Evolutionary conservation across 2,888 invertebrate species (phyloP), one percentile per base, ranked within the genome.

Genomic region (Conops quadrifasciatus): DNA sequence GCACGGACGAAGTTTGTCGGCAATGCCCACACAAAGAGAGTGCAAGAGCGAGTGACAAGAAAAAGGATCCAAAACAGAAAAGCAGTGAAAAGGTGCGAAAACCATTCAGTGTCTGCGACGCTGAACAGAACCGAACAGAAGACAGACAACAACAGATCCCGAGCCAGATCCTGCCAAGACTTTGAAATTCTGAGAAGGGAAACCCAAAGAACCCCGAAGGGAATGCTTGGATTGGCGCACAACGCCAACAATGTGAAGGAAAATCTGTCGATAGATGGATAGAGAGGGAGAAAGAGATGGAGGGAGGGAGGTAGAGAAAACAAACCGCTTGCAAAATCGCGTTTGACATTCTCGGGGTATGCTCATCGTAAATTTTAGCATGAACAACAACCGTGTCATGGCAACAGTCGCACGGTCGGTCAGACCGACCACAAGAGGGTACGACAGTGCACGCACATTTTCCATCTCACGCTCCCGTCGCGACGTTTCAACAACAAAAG

Each of bases 91-190:
- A 53, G 19, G 53, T 53, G 53, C 19, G 19, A 19, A 53, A 53
- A 21, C 24, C 19, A 11, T 53, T 19, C 53, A 11, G 45, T 13
- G 5, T 5, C 45, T 43, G 45, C 45, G n/a, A n/a, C 13, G 45
- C 45, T 43, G 45, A 43, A 43, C 45, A n/a, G n/a, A n/a, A n/a
- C n/a, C n/a, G n/a, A n/a, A n/a, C n/a, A n/a, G n/a, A n/a, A n/a
- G n/a, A n/a, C n/a, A n/a, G n/a, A 11, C 45, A 43, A 49, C 49
- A 49, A 49, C 49, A 58, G 58, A 58, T 58, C 58, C 36, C 36
- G 36, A 36, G 4, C 19, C 58, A 58, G 58, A 58, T 58, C 58
- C 28, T 58, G 58, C 21, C 11, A 19, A n/a, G 7, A 24, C 26
- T 15, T 15, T 28, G 4, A 28, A 58, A 28, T 26, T 26, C 21